Evolutionary conservation across 2,113 vertebrate genomes (phyloP), one percentile per base, ranked within the genome.

Genomic region (Sinosuthora webbiana): DNA sequence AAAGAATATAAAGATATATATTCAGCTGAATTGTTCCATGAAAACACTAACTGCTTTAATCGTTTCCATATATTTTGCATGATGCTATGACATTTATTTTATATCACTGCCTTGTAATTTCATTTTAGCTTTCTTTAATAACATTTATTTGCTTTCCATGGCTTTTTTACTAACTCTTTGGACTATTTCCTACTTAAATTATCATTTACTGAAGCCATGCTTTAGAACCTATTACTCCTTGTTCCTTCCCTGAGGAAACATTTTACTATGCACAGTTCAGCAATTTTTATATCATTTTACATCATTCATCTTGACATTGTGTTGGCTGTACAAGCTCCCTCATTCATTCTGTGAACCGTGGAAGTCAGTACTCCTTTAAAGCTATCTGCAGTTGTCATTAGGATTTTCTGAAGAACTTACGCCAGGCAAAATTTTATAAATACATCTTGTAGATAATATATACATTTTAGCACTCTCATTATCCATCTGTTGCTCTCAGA

Each of bases 221-320:
- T 86, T 85, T 70, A 91, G 68, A 81, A 90, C 28, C 20, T 87
- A 65, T 87, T 93, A 77, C 42, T 88, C 44, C 39, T 80, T 83
- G 13, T 42, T 95, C 21, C 28, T 78, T 89, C 78, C 65, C 81
- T 7, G 44, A 85, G 84, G 79, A 91, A 91, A 55, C 13, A 47
- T 77, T 95, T 90, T 71, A 60, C 62, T 80, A 42, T 91, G 50
- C 68, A 88, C 52, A 81, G 56, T 92, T 90, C 52, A 90, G 85
- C 79, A 83, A 75, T 92, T 96, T 95, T 89, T 68, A 27, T 41
- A 91, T 76, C 15, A 17, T 79, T 82, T 82, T 94, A 81, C 83
- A 83, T 95, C 83, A 92, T 88, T 95, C 69, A 52, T 83, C 59
- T 70, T 90, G 94, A 74, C 64, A n/a, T 75, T 47, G 44, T 89